Evolutionary conservation across 2,888 invertebrate genomes (phyloP), one percentile per base, ranked within the genome.

Genomic region (Mamestra brassicae): DNA sequence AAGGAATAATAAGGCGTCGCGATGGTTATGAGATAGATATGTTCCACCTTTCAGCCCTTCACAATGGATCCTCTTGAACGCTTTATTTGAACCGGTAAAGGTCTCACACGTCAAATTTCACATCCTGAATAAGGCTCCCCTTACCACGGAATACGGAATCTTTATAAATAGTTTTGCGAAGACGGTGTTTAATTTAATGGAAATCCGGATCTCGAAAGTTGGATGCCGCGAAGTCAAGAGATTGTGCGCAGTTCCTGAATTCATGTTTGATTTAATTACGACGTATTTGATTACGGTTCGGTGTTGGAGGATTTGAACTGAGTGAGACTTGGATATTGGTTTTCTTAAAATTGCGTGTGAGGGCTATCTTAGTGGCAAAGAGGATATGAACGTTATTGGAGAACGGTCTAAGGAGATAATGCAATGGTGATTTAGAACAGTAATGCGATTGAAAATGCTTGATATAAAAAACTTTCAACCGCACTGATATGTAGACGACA

Each of bases 41-140:
- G 92, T 93, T 89, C 90, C 88, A 90, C 89, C 90, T 91, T 89
- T 89, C 86, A 88, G 86, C 82, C 88, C 84, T 52, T 57, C 91
- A 96, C 95, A 95, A 95, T 93, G 86, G 91, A 80, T 75, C 78
- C 82, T 87, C 84, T 83, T 83, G 85, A 84, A 78, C 83, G 89
- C 91, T 92, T 92, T 92, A 93, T 94, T 93, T 90, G 91, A 90
- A 89, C 86, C 86, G 88, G 86, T 81, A 85, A 90, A 93, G 93
- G 93, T 91, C 93, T 94, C 94, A 94, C 95, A 96, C 96, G 96
- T 96, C 96, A 95, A 96, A 96, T 96, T 96, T 95, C 95, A 95
- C 95, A 94, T 93, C 91, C 91, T 96, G 95, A 96, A 96, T 95
- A 89, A 94, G 76, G 76, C 84, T 88, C 91, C 93, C 92, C 93